Conservation (phyloP, 2,888 invertebrate species). For the Rhopalosiphum nymphaeae region DNA sequence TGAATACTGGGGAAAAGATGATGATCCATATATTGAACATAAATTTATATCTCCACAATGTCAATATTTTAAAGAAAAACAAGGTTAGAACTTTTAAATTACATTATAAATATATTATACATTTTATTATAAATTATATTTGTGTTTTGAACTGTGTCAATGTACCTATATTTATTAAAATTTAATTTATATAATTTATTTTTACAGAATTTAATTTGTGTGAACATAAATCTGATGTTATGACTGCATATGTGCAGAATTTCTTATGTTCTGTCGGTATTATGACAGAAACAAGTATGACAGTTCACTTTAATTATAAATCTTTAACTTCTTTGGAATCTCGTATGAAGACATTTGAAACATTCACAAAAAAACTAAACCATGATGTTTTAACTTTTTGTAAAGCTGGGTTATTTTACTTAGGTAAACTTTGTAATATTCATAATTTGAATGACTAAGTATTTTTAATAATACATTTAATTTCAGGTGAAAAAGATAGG, state of each 20-base stretch:
- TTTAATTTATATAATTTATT: neutral
- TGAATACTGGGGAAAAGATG: slow-evolving; percentile 85
- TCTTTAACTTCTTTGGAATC: slow-evolving; percentile 79
- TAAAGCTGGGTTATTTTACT: slow-evolving; percentile 93
- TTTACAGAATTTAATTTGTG: slow-evolving; percentile 65
- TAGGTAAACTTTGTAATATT: slow-evolving; percentile 73
- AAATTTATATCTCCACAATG: slow-evolving; percentile 85
- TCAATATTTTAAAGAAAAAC: slow-evolving; percentile 75
- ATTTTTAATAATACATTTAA: neutral
- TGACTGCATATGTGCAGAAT: slow-evolving; percentile 60
- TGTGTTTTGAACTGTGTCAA: neutral
- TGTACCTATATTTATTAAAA: neutral
- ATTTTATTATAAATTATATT: neutral
- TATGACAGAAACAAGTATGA: slow-evolving; percentile 69
- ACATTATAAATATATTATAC: neutral
- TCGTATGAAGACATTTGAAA: slow-evolving; percentile 79
- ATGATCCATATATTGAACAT: slow-evolving; percentile 83
- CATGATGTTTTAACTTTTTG: slow-evolving; percentile 85
- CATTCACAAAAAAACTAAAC: slow-evolving; percentile 85
- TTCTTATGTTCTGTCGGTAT: neutral
- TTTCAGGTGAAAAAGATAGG: slow-evolving; percentile 79
- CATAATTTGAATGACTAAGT: neutral
- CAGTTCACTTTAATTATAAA: slow-evolving; percentile 75
- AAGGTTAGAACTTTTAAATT: neutral
- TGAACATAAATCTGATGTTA: slow-evolving; percentile 65